Evolutionary conservation across 2,797 vertebrate genomes (phyloP).

Genomic region (Anabas testudineus): DNA sequence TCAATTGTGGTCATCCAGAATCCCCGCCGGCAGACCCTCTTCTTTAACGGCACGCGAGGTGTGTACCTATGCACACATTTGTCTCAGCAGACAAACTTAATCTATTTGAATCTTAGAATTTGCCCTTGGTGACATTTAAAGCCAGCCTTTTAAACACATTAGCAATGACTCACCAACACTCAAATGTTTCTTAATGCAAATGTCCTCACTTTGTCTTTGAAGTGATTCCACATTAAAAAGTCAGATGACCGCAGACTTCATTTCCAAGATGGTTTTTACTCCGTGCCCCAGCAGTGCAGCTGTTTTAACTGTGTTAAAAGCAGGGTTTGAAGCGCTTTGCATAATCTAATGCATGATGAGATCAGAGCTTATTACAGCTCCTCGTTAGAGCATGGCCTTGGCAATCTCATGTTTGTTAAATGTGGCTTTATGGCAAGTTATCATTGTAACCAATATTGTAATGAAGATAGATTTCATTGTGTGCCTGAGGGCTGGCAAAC

Average conservation of each 20-base stretch:
- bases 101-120: constrained; percentile 38
- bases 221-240: constrained; percentile 67
- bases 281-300: constrained; percentile 43
- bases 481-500: constrained; percentile 52
- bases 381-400: constrained; percentile 71
- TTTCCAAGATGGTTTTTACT: constrained; percentile 66
- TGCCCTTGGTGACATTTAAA: constrained; percentile 52
- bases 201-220: constrained; percentile 64
- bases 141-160: constrained; percentile 54
- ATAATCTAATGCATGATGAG: constrained; percentile 74
- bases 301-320: constrained; percentile 63
- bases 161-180: constrained; percentile 57
- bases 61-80: constrained; percentile 39
- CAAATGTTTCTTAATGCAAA: constrained; percentile 57
- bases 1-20: constrained; percentile 97
- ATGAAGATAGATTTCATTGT: constrained; percentile 57
- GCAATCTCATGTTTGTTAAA: constrained; percentile 60
- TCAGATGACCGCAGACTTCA: constrained; percentile 69
- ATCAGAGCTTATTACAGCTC: constrained; percentile 65
- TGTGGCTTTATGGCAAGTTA: constrained; percentile 54
- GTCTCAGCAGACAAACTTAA: constrained; percentile 29
- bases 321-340: constrained; percentile 53
- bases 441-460: constrained; percentile 67
- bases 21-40: constrained; percentile 92
- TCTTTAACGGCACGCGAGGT: constrained; percentile 95